A percentile compares a stretch with the other conserved stretches of the same genome.
Conservation (phyloP, 2,113 vertebrate genomes). For the Sebastes schlegelii region DNA sequence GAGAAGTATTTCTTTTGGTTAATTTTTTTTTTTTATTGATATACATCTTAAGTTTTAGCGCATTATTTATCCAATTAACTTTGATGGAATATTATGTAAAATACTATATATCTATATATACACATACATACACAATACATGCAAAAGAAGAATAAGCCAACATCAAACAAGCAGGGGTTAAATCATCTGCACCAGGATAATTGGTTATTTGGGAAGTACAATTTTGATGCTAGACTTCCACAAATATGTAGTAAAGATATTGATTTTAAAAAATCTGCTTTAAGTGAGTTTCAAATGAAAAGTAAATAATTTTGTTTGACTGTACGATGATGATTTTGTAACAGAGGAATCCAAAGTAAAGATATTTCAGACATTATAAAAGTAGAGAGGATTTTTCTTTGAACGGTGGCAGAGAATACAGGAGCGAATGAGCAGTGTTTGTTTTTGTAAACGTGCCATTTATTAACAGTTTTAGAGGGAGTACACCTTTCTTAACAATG, state of each 20-base stretch:
- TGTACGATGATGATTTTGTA: background rate
- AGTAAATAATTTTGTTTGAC: background rate
- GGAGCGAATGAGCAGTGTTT: background rate
- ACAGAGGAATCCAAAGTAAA: background rate
- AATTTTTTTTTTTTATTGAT: background rate
- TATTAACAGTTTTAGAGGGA: background rate
- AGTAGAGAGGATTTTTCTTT: background rate
- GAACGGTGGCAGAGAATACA: background rate
- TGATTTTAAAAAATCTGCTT: background rate
- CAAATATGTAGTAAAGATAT: background rate
- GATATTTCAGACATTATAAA: background rate
- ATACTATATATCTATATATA: background rate
- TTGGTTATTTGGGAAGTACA: background rate
- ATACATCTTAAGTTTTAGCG: background rate
- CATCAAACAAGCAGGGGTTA: background rate
- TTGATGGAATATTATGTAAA: background rate
- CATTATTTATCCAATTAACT: background rate
- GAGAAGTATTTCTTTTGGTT: background rate
- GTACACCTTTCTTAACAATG: background rate
- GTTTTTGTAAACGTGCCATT: background rate
- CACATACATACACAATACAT: background rate
- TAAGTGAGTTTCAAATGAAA: background rate
- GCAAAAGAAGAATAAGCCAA: background rate
- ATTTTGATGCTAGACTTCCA: background rate
- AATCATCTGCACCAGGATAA: background rate